Conservation (phyloP, 2,113 vertebrate genomes). For the Pan troglodytes region NHGRI_mPanTro3-v2.1_pri NC_072417.2:76543001-76543500, state of each 20-base stretch:
- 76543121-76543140: background rate
- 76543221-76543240: background rate
- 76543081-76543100: background rate
- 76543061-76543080: background rate
- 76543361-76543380: background rate
- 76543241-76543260: background rate
- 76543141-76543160: background rate
- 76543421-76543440: background rate
- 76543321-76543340: background rate
- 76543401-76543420: background rate
- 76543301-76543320: background rate
- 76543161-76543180: background rate
- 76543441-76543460: background rate
- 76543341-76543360: background rate
- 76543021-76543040: background rate
- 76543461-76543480: background rate
- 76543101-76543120: background rate
- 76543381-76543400: background rate
- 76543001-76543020: background rate
- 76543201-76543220: background rate
- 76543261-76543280: background rate
- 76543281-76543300: background rate
- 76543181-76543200: background rate
- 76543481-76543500: background rate
- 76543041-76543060: background rate